Conservation (phyloP, 2,797 vertebrate genomes). For the Pampus argenteus region DNA sequence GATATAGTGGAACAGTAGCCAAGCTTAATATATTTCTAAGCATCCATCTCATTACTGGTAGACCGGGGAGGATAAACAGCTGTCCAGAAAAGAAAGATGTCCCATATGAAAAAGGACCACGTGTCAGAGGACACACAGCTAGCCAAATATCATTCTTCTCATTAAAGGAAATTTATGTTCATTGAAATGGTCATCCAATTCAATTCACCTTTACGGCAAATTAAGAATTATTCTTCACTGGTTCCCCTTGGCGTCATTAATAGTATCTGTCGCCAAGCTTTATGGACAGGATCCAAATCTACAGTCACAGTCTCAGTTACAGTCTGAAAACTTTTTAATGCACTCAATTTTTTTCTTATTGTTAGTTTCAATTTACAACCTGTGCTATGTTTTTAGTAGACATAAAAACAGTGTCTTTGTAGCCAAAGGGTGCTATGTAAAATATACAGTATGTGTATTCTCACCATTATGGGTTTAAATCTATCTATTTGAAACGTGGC, state of each 20-base stretch:
- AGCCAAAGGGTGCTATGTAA: not conserved
- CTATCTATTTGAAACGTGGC: not conserved
- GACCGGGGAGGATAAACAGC: constrained; percentile 61
- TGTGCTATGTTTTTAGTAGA: not conserved
- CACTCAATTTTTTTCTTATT: constrained; percentile 1
- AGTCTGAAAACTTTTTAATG: constrained; percentile 31
- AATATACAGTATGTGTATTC: not conserved
- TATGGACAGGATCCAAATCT: constrained; percentile 31
- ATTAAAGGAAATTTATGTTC: constrained; percentile 72
- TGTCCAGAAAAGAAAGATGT: constrained; percentile 59
- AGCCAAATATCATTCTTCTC: constrained; percentile 75
- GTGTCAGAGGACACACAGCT: constrained; percentile 66
- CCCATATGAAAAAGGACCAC: constrained; percentile 37
- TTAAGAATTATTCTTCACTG: constrained; percentile 66
- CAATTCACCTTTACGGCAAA: constrained; percentile 77
- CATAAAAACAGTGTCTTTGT: not conserved
- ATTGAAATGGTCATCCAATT: constrained; percentile 70
- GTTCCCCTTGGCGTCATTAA: constrained; percentile 54
- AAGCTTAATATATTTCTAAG: constrained; percentile 55
- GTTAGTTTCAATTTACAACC: not conserved
- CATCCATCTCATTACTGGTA: constrained; percentile 56
- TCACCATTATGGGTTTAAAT: not conserved
- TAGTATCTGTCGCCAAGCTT: constrained; percentile 36
- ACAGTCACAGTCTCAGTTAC: constrained; percentile 18
- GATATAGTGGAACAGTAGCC: constrained; percentile 52